phyloP scores from a whole-genome alignment of 2,797 vertebrate species.

The Oreochromis mossambicus region DNA sequence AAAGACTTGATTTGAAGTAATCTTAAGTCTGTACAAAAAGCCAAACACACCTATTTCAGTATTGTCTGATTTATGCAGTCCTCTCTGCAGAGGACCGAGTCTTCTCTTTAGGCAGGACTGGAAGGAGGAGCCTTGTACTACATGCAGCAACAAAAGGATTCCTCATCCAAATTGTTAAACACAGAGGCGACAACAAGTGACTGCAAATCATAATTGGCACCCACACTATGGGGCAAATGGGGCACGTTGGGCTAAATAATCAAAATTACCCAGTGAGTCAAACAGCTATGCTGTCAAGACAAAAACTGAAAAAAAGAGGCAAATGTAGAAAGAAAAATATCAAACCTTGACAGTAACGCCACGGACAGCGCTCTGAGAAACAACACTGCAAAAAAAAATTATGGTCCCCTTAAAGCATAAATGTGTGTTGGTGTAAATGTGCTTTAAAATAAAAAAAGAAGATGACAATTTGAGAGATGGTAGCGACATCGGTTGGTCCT shows the following conservation, averaged over 20 bases:
- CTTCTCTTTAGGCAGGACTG: slow-evolving; percentile 49
- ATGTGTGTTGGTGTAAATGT: slow-evolving; percentile 45
- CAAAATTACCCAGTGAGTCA: slow-evolving; percentile 46
- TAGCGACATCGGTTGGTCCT: slow-evolving; percentile 76
- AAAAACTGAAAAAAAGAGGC: slow-evolving; percentile 12
- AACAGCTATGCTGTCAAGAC: slow-evolving; percentile 37
- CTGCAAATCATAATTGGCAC: slow-evolving; percentile 52
- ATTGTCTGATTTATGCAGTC: slow-evolving; percentile 42
- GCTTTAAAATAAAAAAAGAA: slow-evolving; percentile 59
- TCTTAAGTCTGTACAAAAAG: slow-evolving; percentile 70
- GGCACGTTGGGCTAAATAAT: slow-evolving; percentile 7
- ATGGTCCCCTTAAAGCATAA: slow-evolving; percentile 61
- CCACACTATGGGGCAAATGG: slow-evolving; percentile 34
- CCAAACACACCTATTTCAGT: slow-evolving; percentile 51
- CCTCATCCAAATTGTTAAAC: slow-evolving; percentile 41
- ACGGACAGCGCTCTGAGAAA: slow-evolving; percentile 62
- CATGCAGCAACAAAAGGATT: slow-evolving; percentile 61
- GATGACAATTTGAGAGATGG: slow-evolving; percentile 48
- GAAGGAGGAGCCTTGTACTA: slow-evolving; percentile 43
- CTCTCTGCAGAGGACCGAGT: slow-evolving; percentile 15
- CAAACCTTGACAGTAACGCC: slow-evolving; percentile 42
- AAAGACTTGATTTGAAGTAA: slow-evolving; percentile 58
- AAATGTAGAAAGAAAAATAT: slow-evolving; percentile 48
- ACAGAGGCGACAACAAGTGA: slow-evolving; percentile 39
- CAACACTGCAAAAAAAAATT: slow-evolving; percentile 54